Evolutionary conservation across 2,113 vertebrate genomes (phyloP).

Genomic region (Pterocles burchelli): DNA sequence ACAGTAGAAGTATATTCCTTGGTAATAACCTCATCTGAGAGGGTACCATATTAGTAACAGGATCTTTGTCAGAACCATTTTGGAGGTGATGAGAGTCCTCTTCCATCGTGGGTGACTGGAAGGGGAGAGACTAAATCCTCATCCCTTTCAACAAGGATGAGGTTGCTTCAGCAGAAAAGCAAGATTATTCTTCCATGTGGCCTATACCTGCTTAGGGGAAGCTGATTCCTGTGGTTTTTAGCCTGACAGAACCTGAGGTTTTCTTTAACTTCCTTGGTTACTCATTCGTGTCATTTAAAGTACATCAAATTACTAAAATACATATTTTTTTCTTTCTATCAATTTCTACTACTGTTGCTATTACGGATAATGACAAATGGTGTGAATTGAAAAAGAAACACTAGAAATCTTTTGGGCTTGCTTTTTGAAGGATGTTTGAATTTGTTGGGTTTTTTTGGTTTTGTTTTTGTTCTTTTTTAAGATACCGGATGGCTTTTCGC

Average conservation of each 20-base stretch:
- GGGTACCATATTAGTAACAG: not conserved
- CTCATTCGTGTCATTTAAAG: not conserved
- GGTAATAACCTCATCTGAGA: not conserved
- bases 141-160: not conserved
- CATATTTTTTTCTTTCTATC: not conserved
- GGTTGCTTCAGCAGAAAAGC: not conserved
- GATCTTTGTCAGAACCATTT: not conserved
- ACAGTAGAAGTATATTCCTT: not conserved
- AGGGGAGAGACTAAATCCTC: not conserved
- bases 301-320: not conserved
- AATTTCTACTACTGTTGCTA: not conserved
- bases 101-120: not conserved
- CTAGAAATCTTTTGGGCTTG: not conserved
- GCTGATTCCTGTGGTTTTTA: not conserved
- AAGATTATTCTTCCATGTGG: not conserved
- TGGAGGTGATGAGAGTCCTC: not conserved
- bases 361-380: not conserved
- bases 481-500: not conserved
- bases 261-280: constrained; percentile 28
- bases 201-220: not conserved
- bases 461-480: not conserved
- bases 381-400: not conserved
- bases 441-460: not conserved
- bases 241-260: not conserved
- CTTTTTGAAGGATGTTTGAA: not conserved